phyloP scores from a whole-genome alignment of 2,797 vertebrate genomes.

The Tamandua tetradactyla region DNA sequence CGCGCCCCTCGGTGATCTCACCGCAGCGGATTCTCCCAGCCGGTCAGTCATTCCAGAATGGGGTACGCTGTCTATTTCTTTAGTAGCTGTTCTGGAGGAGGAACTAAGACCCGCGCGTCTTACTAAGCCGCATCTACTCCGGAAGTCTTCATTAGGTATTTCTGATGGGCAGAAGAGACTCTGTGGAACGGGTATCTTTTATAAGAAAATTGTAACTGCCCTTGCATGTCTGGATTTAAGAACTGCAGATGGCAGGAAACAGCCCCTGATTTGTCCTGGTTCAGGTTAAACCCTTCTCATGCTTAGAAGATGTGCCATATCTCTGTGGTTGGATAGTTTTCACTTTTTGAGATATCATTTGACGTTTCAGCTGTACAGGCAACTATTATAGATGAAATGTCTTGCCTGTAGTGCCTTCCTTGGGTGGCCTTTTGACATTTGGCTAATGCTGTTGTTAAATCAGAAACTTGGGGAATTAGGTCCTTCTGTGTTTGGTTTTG shows the following conservation, averaged over 20 bases:
- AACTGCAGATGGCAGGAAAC: neutral
- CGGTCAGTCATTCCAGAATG: too few species aligned
- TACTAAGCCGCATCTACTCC: too few species aligned
- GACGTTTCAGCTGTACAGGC: neutral
- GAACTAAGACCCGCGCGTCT: too few species aligned
- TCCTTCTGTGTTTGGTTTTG: neutral
- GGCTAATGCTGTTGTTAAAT: neutral
- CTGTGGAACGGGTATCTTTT: neutral
- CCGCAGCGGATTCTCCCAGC: too few species aligned
- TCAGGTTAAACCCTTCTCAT: neutral
- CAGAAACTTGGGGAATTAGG: neutral
- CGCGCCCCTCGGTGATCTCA: too few species aligned
- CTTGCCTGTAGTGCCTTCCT: neutral
- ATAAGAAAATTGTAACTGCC: neutral
- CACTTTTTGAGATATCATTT: neutral
- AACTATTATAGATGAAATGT: neutral
- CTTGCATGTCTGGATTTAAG: neutral
- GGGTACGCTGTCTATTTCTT: too few species aligned
- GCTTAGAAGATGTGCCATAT: neutral
- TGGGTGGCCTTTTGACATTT: neutral
- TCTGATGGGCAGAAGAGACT: conserved; percentile 52
- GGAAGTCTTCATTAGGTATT: conserved; percentile 4
- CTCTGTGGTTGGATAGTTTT: neutral
- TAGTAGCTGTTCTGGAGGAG: too few species aligned
- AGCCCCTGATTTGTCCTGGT: neutral